These are phyloP conservation scores for Lasioglossum albipes DNA, from an alignment of 1,140 invertebrate genomes.

Conservation along the genomic window DNA sequence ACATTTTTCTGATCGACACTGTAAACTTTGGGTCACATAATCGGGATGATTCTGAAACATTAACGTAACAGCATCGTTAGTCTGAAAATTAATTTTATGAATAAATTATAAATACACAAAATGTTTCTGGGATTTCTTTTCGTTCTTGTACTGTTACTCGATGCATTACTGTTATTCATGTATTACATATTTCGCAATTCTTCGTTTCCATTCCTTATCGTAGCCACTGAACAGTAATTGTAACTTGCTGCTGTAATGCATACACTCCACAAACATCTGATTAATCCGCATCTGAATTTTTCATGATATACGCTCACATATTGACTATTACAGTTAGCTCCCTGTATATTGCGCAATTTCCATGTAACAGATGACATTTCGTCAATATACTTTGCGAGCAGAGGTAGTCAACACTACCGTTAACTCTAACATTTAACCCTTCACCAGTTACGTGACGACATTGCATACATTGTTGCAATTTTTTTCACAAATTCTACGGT, in stretches of 20 bases:
- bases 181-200: conserved; percentile 39
- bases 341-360: conserved; percentile 22
- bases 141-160: conserved; percentile 33
- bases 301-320: conserved; percentile 13
- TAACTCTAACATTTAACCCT: neutral
- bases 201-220: conserved; percentile 20
- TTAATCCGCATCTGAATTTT: conserved; percentile 45
- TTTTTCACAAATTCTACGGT: too few relatives aligned
- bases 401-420: neutral
- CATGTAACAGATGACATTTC: neutral
- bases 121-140: conserved; percentile 23
- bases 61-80: neutral
- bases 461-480: too few relatives aligned
- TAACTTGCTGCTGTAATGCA: conserved; percentile 47
- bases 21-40: neutral
- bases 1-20: neutral
- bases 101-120: neutral
- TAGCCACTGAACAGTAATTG: conserved; percentile 48
- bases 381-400: neutral
- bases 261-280: conserved; percentile 31
- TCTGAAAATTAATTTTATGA: neutral
- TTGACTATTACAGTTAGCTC: conserved; percentile 50
- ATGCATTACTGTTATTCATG: conserved; percentile 41
- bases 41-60: neutral
- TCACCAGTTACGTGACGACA: too few relatives aligned